Percentiles rank a stretch among this genome's conserved stretches.
These are phyloP conservation scores for Palaemon carinicauda DNA, from an alignment of 1,140 invertebrate genomes.

Conservation along the genomic window DNA sequence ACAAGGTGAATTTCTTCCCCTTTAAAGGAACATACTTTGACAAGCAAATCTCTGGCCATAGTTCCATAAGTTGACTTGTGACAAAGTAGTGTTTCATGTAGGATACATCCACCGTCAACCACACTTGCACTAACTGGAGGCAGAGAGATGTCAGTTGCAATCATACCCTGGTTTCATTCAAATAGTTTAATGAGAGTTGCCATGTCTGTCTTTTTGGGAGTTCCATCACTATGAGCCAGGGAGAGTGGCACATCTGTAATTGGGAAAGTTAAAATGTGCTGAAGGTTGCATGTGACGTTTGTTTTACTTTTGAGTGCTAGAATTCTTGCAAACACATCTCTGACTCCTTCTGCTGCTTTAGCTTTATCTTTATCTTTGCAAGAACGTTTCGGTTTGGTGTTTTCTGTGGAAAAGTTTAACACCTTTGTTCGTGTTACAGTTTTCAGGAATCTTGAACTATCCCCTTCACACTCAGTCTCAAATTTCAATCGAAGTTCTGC, in stretches of 20 bases:
- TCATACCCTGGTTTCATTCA: too few relatives aligned
- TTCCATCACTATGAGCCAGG: not conserved
- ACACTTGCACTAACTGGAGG: too few relatives aligned
- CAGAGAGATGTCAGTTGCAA: too few relatives aligned
- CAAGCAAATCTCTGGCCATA: too few relatives aligned
- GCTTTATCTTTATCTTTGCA: too few relatives aligned
- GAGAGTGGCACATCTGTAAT: slow-evolving; percentile 1
- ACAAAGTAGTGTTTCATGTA: too few relatives aligned
- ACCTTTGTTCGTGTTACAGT: not conserved
- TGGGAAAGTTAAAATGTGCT: not conserved
- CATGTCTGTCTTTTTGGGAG: not conserved
- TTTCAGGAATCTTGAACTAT: not conserved
- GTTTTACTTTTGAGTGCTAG: too few relatives aligned
- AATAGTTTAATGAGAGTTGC: not conserved
- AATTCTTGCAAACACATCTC: too few relatives aligned
- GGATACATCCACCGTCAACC: too few relatives aligned
- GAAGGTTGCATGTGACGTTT: not conserved
- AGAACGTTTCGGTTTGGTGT: too few relatives aligned
- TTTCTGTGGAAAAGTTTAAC: not conserved
- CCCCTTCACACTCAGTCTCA: not conserved
- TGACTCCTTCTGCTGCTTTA: too few relatives aligned
- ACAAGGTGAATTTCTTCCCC: not conserved
- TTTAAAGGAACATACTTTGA: not conserved
- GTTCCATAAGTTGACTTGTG: too few relatives aligned
- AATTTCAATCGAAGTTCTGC: not conserved